Base-by-base conservation (phyloP, 2,113 vertebrate genomes). In the Neogale vison region DNA sequence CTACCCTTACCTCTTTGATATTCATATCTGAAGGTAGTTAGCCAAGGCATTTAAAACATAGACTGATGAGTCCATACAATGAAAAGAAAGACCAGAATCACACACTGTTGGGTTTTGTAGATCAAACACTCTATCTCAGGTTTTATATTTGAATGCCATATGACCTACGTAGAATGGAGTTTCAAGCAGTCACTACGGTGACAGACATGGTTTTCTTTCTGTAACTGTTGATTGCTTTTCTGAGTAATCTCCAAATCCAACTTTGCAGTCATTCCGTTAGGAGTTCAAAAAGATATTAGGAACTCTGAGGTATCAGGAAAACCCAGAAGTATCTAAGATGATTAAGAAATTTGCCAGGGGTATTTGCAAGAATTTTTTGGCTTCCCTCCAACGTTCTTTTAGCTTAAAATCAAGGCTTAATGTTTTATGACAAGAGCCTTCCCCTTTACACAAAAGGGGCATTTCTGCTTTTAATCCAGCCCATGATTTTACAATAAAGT, bases 161-260 rank as follows among this genome's bases (percentile, higher is more conserved):
- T 93, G 67, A 95, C 31, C 36, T 67, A 50, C 14, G 5, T 74
- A 81, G 23, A 96, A 23, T 57, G 81, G 31, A 84, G 34, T 85
- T 84, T 93, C 59, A 96, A 67, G n/a, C 59, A 90, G 79, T 85
- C 76, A 81, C 39, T 96, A 65, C 39, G 84, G 8, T 77, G 94
- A 69, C 11, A 76, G 57, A 80, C 6, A 65, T 12, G 3, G 21
- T 50, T 89, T 83, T 83, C 10, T 82, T 47, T 95, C 39, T 65
- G 10, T 55, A 85, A 84, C 14, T 88, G 81, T 55, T 88, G 80
- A 83, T 94, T 94, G 15, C 7, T 85, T 94, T 97, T 79, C 84
- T 94, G 65, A 94, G 42, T 84, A 96, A 79, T 92, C 65, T 95
- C 36, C 39, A 94, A 96, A 96, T 94, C 11, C 36, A 26, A 93